Conservation (phyloP, 2,113 vertebrate species). For the Parus major region DNA sequence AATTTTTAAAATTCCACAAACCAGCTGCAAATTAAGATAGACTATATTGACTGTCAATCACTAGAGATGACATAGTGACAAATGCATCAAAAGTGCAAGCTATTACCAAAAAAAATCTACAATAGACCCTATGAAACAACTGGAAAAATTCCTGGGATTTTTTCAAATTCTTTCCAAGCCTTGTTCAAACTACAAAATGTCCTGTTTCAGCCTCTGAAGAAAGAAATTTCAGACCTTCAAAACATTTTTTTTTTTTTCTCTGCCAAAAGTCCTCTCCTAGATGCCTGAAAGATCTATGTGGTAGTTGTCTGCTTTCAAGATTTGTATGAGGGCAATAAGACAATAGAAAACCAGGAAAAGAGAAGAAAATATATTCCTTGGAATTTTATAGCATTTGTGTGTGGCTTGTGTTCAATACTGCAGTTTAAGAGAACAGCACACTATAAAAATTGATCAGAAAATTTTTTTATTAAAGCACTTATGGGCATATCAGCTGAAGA, state of each 20-base stretch:
- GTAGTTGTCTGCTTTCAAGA: neutral
- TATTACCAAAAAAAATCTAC: neutral
- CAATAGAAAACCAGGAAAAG: neutral
- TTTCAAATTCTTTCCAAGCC: neutral
- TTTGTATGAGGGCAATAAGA: neutral
- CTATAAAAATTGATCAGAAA: neutral
- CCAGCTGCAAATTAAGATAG: neutral
- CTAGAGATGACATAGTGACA: neutral
- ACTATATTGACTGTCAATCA: neutral
- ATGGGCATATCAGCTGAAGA: neutral
- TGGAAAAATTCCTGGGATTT: neutral
- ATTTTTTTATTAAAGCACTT: neutral
- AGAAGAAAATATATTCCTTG: neutral
- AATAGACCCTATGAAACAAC: neutral
- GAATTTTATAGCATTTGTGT: neutral
- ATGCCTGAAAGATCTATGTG: neutral
- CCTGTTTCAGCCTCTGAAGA: neutral
- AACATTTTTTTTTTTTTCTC: no score
- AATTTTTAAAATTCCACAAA: neutral
- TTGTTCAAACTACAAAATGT: neutral
- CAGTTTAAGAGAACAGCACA: neutral
- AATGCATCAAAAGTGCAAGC: neutral
- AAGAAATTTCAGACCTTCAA: neutral
- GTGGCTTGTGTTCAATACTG: neutral
- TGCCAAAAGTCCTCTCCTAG: neutral